Percentiles rank a stretch among this genome's conserved stretches.
Evolutionary conservation across 2,888 invertebrate species (phyloP).

Genomic region (Philopedon plagiatum): DNA sequence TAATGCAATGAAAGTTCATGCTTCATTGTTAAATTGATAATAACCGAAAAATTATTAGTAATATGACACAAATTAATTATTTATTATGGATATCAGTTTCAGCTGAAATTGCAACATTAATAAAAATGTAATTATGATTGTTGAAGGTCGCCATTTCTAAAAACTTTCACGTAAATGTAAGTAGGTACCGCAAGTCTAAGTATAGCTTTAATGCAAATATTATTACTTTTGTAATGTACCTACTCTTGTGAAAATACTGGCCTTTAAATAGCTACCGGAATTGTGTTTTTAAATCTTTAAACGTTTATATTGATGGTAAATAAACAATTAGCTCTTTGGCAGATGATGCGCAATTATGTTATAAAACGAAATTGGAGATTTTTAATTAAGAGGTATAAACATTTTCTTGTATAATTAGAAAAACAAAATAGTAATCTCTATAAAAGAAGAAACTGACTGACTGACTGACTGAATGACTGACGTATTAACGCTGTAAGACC

Average conservation of each 20-base stretch:
- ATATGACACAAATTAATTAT: not conserved
- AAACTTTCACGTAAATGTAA: constrained; percentile 7
- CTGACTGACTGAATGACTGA: no score
- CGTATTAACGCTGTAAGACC: no score
- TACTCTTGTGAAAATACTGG: not conserved
- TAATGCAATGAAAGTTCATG: no score
- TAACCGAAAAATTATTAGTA: not conserved
- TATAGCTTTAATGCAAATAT: not conserved
- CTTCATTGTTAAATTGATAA: not conserved
- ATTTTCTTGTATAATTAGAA: no score
- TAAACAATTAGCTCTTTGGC: not conserved
- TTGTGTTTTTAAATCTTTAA: not conserved
- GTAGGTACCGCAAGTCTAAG: not conserved
- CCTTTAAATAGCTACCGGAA: not conserved
- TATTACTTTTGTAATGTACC: not conserved
- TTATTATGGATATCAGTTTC: not conserved
- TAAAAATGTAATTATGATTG: constrained; percentile 14
- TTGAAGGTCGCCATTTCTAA: constrained; percentile 13
- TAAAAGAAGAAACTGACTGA: no score
- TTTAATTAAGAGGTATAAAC: not conserved
- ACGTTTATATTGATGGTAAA: not conserved
- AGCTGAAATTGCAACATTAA: not conserved
- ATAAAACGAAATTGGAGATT: not conserved
- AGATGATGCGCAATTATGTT: not conserved
- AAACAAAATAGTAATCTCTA: no score